Base-by-base conservation (phyloP, 2,797 vertebrate species). In the Melanotaenia nigrans region DNA sequence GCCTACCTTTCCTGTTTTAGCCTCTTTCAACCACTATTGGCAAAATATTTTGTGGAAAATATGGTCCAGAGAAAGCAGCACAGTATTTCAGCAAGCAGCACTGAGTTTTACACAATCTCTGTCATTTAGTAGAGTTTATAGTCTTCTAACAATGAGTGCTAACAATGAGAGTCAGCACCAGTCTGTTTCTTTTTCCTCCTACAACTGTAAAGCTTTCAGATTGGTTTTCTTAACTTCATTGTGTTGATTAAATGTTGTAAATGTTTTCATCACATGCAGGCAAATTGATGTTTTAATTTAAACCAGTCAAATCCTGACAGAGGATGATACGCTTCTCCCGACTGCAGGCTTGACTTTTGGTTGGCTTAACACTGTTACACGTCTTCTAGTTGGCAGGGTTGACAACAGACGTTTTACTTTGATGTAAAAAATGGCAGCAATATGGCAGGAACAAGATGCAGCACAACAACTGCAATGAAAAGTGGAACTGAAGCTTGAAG, bases 241-340 rank as follows among this genome's bases (percentile, higher is more conserved):
- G 28, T 56, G 25, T 63, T 73, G 28, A 11, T 55, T 38, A 62
- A 42, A 63, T 55, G 38, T 38, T 47, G 24, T 33, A 14, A 63
- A 66, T 3, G 8, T 45, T 51, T 74, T 64, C 54, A 67, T 68
- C 62, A 60, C 49, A 70, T 57, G 28, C 12, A 30, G 22, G 1
- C 18, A 67, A 38, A 16, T 24, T 22, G 61, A 25, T 1, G 18
- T 72, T 77, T 62, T 32, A 49, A 63, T 69, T 57, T 35, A 66
- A 77, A 62, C 51, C 75, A 73, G 54, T 68, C 0, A 59, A 73
- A 56, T 62, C 20, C 56, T 61, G 53, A 81, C 68, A 0, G 16
- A 71, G 22, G 51, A 42, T 45, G 49, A 70, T 72, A 38, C 38
- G 36, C 51, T 13, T 33, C 49, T 40, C 57, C 64, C 40, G 33